Base-by-base conservation (phyloP, 2,113 vertebrate species). In the Pelobates fuscus region DNA sequence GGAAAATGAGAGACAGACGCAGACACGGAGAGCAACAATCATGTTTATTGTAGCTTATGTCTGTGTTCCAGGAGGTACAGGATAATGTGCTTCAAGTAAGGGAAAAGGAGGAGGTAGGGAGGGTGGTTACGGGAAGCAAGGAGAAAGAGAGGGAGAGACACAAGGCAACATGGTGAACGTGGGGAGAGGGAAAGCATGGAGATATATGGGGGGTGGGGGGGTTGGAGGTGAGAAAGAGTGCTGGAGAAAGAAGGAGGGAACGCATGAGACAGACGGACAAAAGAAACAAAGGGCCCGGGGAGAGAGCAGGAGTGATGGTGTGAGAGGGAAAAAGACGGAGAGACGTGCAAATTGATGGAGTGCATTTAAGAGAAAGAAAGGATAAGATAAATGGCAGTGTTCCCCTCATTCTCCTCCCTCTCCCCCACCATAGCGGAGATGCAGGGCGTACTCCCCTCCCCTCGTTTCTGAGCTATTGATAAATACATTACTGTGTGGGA, bases 401-500 rank as follows among this genome's bases (percentile, higher is more conserved):
- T 64, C 71, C 71, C 61, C 71, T 27, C 24, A 10, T 27, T 74
- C 61, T 74, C 61, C 71, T 65, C 69, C 69, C 41, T 30, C 57
- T 32, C 46, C 3, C 44, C 25, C 30, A 60, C 71, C 54, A 26
- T 57, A 57, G 29, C 61, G 55, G 24, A 71, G 69, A 57, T 57
- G 58, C 69, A 61, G 57, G 58, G 59, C 58, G 12, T 8, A 49
- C 69, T 18, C 69, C 69, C 65, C 67, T 70, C 20, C 54, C 57
- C 12, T 60, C 55, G 32, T 61, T 61, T 61, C 58, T 49, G 37
- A 37, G 46, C 69, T 61, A 71, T 62, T 71, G 69, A 71, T 71
- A 71, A 71, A 71, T 71, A 62, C 69, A 71, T 71, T 71, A 71
- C 54, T 71, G 49, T 74, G 52, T 23, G 17, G 49, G 23, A 58